Evolutionary conservation across 1,140 invertebrate genomes (phyloP), one percentile per base, ranked within the genome.

Genomic region (Formica exsecta): DNA sequence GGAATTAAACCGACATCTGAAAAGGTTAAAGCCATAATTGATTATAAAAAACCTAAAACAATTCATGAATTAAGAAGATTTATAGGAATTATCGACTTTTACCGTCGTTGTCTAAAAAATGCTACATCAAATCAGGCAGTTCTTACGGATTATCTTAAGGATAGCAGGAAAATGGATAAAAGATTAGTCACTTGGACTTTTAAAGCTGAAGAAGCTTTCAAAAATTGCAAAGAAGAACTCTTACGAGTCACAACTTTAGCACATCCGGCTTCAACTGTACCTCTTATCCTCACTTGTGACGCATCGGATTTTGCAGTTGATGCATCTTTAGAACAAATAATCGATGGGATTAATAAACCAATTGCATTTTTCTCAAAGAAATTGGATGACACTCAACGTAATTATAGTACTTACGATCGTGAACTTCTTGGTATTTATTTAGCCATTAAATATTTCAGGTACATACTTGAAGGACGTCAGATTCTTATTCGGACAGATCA

Each of bases 361-460:
- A 48, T 92, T 0, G 88, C 16, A 22, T 22, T 22, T 22, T 22
- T 22, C 22, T 22, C 22, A 22, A 22, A 22, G 22, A 22, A 22
- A 22, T 22, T 22, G 22, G 22, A 22, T 22, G 22, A 22, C 22
- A 22, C 22, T 22, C 22, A 22, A 22, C 22, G 51, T 11, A 86
- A 90, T 9, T 94, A 93, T 25, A 88, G 71, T 22, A 89, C 93
- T 11, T 94, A 92, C 84, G 92, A 94, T 57, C 62, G 92, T 13
- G 91, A 95, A 84, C 86, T 95, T 2, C 70, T 94, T 0, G 92
- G 92, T 2, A 88, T 93, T 8, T 94, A 93, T 68, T 44, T 86
- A 8, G 84, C 91, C 8, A 77, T 93, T 0, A 88, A 90, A 65
- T 85, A 92, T 73, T 95, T 95, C 70, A 85, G 80, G 5, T 86